A percentile compares a stretch with the other conserved stretches of the same genome.
phyloP scores from a whole-genome alignment of 2,113 vertebrate species.

The Petroica traversi region DNA sequence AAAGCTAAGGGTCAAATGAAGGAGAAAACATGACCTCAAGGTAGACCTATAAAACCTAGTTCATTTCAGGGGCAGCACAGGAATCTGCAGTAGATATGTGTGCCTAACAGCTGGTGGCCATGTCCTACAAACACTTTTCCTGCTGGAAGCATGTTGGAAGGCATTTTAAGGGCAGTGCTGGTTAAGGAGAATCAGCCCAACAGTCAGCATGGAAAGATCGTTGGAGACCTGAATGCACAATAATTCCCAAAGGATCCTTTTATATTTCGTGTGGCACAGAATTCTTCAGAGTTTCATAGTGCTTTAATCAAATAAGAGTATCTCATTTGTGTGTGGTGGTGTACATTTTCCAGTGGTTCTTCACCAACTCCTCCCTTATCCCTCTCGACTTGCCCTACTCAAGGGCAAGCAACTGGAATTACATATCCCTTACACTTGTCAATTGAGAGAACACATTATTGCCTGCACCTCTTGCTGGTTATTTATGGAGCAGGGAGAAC shows the following conservation, averaged over 20 bases:
- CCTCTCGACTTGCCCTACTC: constrained; percentile 16
- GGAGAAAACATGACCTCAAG: constrained; percentile 12
- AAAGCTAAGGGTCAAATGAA: constrained; percentile 44
- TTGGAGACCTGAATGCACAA: background rate
- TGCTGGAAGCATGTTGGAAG: background rate
- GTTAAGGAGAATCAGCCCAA: background rate
- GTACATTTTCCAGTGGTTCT: background rate
- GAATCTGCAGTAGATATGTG: background rate
- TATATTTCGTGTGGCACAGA: background rate
- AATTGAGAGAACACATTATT: background rate
- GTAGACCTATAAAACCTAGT: constrained; percentile 5
- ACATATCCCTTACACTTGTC: background rate
- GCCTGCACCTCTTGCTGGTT: constrained; percentile 5
- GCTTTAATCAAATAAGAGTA: background rate
- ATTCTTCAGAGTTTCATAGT: background rate
- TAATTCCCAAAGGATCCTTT: background rate
- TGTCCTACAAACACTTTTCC: constrained; percentile 7
- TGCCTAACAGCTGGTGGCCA: constrained; percentile 23
- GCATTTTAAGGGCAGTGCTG: background rate
- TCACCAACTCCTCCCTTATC: background rate
- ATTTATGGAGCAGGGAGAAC: constrained; percentile 23
- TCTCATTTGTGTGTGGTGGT: background rate
- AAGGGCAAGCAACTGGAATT: constrained; percentile 50
- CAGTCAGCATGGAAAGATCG: background rate
- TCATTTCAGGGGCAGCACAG: background rate